A percentile compares a stretch with the other conserved stretches of the same genome.
These are phyloP conservation scores for Eurypyga helias DNA, from an alignment of 2,113 vertebrate genomes.

Conservation along the genomic window DNA sequence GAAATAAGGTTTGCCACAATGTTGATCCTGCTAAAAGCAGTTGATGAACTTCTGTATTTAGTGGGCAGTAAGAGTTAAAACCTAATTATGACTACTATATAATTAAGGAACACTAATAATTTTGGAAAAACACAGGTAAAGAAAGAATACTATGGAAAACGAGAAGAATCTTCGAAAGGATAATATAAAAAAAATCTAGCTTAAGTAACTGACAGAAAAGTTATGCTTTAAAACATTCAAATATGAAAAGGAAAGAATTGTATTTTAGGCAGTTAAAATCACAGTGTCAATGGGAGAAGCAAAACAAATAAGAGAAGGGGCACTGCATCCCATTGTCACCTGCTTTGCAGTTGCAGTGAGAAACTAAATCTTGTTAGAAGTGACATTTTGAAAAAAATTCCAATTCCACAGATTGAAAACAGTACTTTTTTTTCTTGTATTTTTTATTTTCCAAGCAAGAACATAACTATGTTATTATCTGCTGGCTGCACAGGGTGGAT, in stretches of 20 bases:
- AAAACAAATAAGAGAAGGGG: not conserved
- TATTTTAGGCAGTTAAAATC: not conserved
- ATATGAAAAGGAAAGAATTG: not conserved
- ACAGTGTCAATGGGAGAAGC: not conserved
- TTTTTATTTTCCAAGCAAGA: conserved; percentile 2
- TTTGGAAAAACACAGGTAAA: not conserved
- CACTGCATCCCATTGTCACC: not conserved
- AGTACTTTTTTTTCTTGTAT: not conserved
- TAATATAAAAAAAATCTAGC: not conserved
- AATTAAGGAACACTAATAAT: not conserved
- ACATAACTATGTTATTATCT: not conserved
- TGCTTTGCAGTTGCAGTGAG: not conserved
- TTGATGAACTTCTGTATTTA: conserved; percentile 11
- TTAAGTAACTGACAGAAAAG: not conserved
- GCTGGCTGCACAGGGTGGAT: not conserved
- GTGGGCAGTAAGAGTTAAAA: conserved; percentile 11
- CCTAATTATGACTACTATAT: not conserved
- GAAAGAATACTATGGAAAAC: not conserved
- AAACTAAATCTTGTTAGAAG: not conserved
- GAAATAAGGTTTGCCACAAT: not conserved
- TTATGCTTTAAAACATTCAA: not conserved
- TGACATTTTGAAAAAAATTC: conserved; percentile 29
- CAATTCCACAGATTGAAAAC: not conserved
- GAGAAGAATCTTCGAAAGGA: not conserved
- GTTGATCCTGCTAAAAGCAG: not conserved